Evolutionary conservation across 2,113 vertebrate genomes (phyloP), one percentile per base, ranked within the genome.

Genomic region (Cyanoderma ruficeps): DNA sequence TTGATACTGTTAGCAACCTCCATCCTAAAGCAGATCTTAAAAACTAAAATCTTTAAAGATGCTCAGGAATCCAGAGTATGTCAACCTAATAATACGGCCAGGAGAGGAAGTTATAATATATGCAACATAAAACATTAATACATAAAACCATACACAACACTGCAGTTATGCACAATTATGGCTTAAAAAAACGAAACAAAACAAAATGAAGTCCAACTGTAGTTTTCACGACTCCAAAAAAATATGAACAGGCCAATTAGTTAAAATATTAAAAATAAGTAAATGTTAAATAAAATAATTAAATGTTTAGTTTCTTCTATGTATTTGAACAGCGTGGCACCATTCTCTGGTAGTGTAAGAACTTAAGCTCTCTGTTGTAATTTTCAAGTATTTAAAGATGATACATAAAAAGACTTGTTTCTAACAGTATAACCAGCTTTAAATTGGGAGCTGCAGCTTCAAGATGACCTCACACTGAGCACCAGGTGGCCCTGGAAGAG

Each of bases 81-180:
- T 60, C 67, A 92, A 61, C 14, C 35, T 61, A 86, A 25, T 27
- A 77, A 75, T 9, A 84, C 0, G 60, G 16, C 57, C 80, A 84
- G 47, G 39, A 69, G 42, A 93, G 30, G 37, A 93, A 67, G 46
- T 94, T 75, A 89, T 13, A 82, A 69, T 57, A 64, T 83, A 95
- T 5, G 27, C 60, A 70, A 97, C 93, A 87, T 18, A 92, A 87
- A 95, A 93, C 86, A 89, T 90, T 60, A 63, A 64, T 64, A 90
- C 22, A 6, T 93, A 90, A 95, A 92, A 87, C 25, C 44, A 89
- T 77, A 93, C 49, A 74, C 69, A 90, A 94, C 75, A 80, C 1
- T 33, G 76, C 64, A 92, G 44, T 74, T 75, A 92, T 5, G 46
- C 56, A 83, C 50, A 61, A 94, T 69, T 49, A 95, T 42, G 70